These are phyloP conservation scores for Schrankia costaestrigalis DNA, from an alignment of 2,888 invertebrate genomes.

Conservation along the genomic window DNA sequence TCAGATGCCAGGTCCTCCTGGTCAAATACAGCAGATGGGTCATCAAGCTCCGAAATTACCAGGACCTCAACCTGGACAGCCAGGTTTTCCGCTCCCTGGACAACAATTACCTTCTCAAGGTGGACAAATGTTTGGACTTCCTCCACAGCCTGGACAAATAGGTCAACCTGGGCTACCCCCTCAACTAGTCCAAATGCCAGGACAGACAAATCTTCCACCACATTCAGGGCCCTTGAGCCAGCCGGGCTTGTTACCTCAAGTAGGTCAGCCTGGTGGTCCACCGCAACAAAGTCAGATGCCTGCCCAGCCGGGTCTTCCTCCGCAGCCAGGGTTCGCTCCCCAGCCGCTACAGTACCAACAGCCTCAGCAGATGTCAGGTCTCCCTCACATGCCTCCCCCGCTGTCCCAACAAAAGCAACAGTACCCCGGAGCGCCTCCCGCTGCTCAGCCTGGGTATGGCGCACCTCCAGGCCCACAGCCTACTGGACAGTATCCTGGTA, in stretches of 20 bases:
- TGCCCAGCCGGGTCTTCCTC: slow-evolving; percentile 6
- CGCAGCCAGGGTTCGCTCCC: slow-evolving; percentile 16
- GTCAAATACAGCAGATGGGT: slow-evolving; percentile 23
- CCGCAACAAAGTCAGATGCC: slow-evolving; percentile 16
- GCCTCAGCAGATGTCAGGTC: slow-evolving; percentile 13
- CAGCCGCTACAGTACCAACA: slow-evolving; percentile 38
- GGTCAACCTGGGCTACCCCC: slow-evolving; percentile 9
- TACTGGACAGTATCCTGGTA: slow-evolving; percentile 48
- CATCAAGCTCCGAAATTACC: slow-evolving; percentile 15
- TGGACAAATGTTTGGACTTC: slow-evolving; percentile 13
- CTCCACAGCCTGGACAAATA: slow-evolving; percentile 8
- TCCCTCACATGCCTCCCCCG: slow-evolving; percentile 71
- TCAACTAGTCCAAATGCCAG: slow-evolving; percentile 7
- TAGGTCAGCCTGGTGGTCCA: slow-evolving; percentile 12
- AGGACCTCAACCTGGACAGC: slow-evolving; percentile 24
- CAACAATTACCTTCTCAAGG: slow-evolving; percentile 11
- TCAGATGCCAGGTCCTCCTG: slow-evolving; percentile 19
- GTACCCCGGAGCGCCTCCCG: slow-evolving; percentile 41
- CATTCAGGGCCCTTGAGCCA: no score
- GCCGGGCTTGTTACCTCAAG: no score
- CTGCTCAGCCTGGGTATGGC: slow-evolving; percentile 45
- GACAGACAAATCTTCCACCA: slow-evolving; percentile 5
- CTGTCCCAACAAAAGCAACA: slow-evolving; percentile 53
- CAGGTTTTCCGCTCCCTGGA: slow-evolving; percentile 9
- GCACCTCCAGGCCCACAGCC: slow-evolving; percentile 44